A percentile compares a stretch with the other conserved stretches of the same genome.
Conservation (phyloP, 2,888 invertebrate genomes). For the Machimus atricapillus region DNA sequence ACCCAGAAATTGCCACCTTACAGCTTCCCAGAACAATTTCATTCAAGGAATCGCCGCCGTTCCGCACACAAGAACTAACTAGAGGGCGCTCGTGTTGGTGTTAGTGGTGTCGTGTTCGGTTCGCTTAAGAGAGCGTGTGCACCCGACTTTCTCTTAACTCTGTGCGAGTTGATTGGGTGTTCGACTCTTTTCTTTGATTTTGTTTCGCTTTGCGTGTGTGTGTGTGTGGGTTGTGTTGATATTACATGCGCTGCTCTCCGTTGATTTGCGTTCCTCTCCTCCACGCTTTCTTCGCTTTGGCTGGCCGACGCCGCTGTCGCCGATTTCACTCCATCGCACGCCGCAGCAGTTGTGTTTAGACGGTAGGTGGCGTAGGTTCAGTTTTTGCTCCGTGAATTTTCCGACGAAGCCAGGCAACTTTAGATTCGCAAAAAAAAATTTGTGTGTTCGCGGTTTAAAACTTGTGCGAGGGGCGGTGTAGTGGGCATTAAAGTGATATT, state of each 20-base stretch:
- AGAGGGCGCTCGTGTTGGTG: neutral
- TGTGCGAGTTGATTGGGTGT: neutral
- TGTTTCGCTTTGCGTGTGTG: neutral
- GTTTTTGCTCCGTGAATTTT: neutral
- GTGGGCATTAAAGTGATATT: neutral
- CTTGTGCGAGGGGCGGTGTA: neutral
- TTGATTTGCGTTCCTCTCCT: neutral
- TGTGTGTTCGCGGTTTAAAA: neutral
- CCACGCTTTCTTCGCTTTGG: neutral
- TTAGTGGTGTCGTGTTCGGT: too few species aligned
- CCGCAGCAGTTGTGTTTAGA: neutral
- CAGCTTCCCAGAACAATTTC: neutral
- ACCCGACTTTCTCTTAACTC: neutral
- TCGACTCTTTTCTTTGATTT: neutral
- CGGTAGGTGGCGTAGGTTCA: neutral
- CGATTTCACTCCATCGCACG: neutral
- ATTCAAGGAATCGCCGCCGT: neutral
- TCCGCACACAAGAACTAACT: neutral
- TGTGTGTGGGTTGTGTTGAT: neutral
- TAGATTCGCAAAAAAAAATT: neutral
- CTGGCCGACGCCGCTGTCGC: neutral
- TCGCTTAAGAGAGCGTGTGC: neutral
- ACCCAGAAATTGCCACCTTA: neutral
- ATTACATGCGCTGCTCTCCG: neutral
- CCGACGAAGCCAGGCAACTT: neutral